These are phyloP conservation scores for Andrena marginata DNA, from an alignment of 2,888 invertebrate genomes.

Conservation along the genomic window DNA sequence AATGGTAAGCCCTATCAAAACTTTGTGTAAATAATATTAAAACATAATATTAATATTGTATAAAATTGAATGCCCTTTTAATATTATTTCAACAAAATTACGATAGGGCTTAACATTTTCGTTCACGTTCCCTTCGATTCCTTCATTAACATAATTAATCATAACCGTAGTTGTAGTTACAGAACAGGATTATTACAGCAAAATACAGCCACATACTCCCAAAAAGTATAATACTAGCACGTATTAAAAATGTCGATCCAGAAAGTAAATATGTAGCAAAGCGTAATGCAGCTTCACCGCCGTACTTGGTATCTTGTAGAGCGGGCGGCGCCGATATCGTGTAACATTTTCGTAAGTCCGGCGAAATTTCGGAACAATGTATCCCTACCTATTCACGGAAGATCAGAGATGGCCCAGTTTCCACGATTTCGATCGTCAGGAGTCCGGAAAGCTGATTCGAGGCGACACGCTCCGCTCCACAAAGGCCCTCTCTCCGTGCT, in stretches of 20 bases:
- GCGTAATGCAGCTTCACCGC: background rate
- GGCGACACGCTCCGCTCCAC: conserved; percentile 58
- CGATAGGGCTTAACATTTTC: too few relatives aligned
- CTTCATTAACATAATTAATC: too few relatives aligned
- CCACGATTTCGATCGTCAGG: conserved; percentile 52
- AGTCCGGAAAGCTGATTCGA: conserved; percentile 40
- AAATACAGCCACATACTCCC: too few relatives aligned
- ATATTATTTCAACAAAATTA: too few relatives aligned
- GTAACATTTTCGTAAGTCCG: conserved; percentile 20
- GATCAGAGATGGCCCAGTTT: conserved; percentile 57
- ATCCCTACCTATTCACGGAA: conserved; percentile 37
- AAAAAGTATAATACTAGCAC: background rate
- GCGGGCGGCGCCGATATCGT: conserved; percentile 1
- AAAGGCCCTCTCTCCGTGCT: conserved; percentile 66
- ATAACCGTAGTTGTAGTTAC: too few relatives aligned
- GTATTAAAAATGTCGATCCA: conserved; percentile 11
- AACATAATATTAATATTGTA: too few relatives aligned
- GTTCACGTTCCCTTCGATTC: too few relatives aligned
- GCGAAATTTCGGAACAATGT: conserved; percentile 54
- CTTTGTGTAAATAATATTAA: too few relatives aligned
- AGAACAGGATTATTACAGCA: too few relatives aligned
- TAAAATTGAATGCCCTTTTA: too few relatives aligned
- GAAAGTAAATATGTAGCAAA: background rate
- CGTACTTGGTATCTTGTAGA: conserved; percentile 14
- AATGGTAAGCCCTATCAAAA: too few relatives aligned